These are phyloP conservation scores for Grallaria varia DNA, from an alignment of 2,113 vertebrate species.

Conservation along the genomic window DNA sequence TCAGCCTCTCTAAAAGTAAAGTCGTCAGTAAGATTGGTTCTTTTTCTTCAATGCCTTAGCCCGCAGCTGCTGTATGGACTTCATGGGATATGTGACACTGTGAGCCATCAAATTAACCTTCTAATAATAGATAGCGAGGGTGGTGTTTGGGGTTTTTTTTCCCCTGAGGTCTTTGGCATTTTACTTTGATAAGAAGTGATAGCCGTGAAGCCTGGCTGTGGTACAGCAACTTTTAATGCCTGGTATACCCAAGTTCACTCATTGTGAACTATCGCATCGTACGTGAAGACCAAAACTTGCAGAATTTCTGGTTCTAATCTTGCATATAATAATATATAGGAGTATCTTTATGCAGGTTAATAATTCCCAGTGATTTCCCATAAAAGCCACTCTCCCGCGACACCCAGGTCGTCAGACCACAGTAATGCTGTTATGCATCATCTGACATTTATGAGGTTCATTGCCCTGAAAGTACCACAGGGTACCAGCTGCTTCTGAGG, in stretches of 20 bases:
- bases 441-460: neutral
- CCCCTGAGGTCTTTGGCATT: accelerated
- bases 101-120: neutral
- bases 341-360: neutral
- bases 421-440: neutral
- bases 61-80: neutral
- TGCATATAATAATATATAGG: neutral
- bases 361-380: neutral
- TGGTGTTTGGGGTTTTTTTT: neutral
- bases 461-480: neutral
- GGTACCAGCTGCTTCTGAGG: neutral
- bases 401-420: neutral
- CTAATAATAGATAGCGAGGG: neutral
- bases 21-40: neutral
- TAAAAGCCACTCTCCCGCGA: neutral
- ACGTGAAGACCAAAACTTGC: neutral
- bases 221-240: neutral
- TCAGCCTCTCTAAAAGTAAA: neutral
- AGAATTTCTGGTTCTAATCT: neutral
- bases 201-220: neutral
- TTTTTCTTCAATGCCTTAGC: neutral
- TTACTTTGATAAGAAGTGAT: neutral
- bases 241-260: neutral
- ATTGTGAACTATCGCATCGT: neutral
- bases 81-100: accelerated